phyloP scores from a whole-genome alignment of 64 coral and sea anemone genomes.

The Platygyra sinensis region DNA sequence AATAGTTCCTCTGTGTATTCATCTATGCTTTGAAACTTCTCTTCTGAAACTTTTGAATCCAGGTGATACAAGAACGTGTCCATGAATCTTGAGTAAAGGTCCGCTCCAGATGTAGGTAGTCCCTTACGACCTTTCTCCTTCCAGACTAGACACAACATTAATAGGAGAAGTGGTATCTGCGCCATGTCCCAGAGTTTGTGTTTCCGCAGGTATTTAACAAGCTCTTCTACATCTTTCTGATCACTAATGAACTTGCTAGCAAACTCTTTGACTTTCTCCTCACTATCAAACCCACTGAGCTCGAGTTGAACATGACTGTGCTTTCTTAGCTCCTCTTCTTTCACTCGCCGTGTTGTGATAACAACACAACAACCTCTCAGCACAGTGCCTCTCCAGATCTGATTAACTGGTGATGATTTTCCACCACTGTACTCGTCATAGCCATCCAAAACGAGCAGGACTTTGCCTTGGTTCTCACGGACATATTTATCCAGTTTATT shows the following conservation, averaged over 20 bases:
- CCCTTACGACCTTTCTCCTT: constrained; percentile 39
- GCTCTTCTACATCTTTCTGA: background rate
- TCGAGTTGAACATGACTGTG: constrained; percentile 31
- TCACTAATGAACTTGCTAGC: constrained; percentile 9
- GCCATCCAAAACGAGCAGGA: constrained; percentile 54
- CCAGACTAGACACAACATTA: constrained; percentile 45
- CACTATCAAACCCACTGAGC: constrained; percentile 20
- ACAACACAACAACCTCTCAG: constrained; percentile 18
- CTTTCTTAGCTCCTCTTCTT: constrained; percentile 10
- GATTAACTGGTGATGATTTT: constrained; percentile 2
- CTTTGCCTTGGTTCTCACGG: constrained; percentile 26
- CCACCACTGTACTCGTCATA: constrained; percentile 35
- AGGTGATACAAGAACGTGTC: constrained; percentile 13
- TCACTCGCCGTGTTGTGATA: constrained; percentile 34
- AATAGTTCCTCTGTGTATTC: constrained; percentile 22
- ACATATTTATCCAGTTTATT: background rate
- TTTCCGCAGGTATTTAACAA: constrained; percentile 1
- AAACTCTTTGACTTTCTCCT: constrained; percentile 17
- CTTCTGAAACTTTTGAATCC: background rate
- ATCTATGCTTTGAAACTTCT: background rate
- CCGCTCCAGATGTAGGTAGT: constrained; percentile 19
- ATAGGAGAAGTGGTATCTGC: constrained; percentile 46
- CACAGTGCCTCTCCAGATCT: background rate
- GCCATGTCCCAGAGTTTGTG: background rate
- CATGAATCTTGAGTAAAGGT: constrained; percentile 43